These are phyloP conservation scores for Takifugu ocellatus DNA, from an alignment of 2,797 vertebrate genomes.

Conservation along the genomic window DNA sequence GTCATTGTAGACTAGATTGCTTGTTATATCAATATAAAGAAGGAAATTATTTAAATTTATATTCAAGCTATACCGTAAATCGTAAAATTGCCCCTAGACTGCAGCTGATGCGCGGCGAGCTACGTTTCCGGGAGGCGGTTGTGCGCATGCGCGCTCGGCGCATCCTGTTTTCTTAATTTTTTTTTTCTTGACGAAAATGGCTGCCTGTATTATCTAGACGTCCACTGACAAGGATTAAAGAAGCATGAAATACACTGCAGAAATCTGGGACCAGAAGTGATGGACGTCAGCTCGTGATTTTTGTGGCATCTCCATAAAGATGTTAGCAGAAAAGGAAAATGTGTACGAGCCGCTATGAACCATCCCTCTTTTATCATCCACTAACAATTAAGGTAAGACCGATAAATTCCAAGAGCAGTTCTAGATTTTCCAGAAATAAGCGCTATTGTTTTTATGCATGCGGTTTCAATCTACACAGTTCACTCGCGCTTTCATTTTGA, in stretches of 20 bases:
- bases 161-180: slow-evolving; percentile 66
- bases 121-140: slow-evolving; percentile 41
- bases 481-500: slow-evolving; percentile 8
- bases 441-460: neutral
- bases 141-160: slow-evolving; percentile 70
- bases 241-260: slow-evolving; percentile 29
- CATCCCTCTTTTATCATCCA: slow-evolving; percentile 62
- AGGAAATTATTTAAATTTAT: too few species aligned
- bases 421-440: neutral
- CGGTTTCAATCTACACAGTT: neutral
- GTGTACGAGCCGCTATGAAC: slow-evolving; percentile 69
- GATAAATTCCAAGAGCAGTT: slow-evolving; percentile 16
- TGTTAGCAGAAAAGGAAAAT: slow-evolving; percentile 65
- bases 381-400: slow-evolving; percentile 75
- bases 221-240: slow-evolving; percentile 55
- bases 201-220: slow-evolving; percentile 75
- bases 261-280: slow-evolving; percentile 11
- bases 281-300: slow-evolving; percentile 22
- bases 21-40: too few species aligned
- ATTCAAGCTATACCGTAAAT: too few species aligned
- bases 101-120: neutral
- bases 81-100: too few species aligned
- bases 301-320: slow-evolving; percentile 39
- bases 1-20: too few species aligned
- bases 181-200: slow-evolving; percentile 77